Evolutionary conservation across 2,797 vertebrate species (phyloP).

Genomic region (Ispidina lecontei): DNA sequence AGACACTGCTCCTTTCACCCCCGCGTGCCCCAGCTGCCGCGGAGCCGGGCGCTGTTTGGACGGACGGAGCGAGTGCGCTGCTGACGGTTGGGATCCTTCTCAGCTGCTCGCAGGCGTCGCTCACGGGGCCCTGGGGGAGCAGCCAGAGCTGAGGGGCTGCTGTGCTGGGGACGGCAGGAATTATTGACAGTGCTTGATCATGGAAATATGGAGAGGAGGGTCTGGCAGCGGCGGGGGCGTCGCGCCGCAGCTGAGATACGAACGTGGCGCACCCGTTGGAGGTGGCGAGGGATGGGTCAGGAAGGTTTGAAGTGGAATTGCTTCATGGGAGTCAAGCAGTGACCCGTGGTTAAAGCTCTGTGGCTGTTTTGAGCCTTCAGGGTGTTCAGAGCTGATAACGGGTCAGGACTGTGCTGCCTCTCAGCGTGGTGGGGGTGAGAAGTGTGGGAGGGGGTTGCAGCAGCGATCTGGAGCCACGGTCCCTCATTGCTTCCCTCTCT

Average conservation of each 20-base stretch:
- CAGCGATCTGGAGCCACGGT: neutral
- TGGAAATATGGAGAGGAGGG: neutral
- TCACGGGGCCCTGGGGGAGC: neutral
- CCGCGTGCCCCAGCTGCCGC: conserved; percentile 76
- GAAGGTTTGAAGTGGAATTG: neutral
- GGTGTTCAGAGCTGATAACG: neutral
- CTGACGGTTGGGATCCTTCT: conserved; percentile 69
- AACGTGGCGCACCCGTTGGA: accelerated
- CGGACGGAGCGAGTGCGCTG: conserved; percentile 67
- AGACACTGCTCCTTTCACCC: conserved; percentile 81
- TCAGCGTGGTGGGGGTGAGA: accelerated
- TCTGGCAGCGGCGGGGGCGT: neutral
- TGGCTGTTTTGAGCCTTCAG: neutral
- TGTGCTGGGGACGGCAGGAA: accelerated
- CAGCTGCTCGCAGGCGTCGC: conserved; percentile 73
- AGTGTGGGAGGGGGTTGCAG: neutral
- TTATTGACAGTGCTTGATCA: neutral
- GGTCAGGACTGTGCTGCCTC: neutral
- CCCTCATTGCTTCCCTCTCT: neutral
- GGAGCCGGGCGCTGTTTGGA: conserved; percentile 75
- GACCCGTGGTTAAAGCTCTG: neutral
- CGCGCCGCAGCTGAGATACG: accelerated
- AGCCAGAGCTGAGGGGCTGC: accelerated
- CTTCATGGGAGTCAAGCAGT: neutral
- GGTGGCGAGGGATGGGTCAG: neutral